Evolutionary conservation across 2,797 vertebrate species (phyloP).

Genomic region (Decapterus maruadsi): DNA sequence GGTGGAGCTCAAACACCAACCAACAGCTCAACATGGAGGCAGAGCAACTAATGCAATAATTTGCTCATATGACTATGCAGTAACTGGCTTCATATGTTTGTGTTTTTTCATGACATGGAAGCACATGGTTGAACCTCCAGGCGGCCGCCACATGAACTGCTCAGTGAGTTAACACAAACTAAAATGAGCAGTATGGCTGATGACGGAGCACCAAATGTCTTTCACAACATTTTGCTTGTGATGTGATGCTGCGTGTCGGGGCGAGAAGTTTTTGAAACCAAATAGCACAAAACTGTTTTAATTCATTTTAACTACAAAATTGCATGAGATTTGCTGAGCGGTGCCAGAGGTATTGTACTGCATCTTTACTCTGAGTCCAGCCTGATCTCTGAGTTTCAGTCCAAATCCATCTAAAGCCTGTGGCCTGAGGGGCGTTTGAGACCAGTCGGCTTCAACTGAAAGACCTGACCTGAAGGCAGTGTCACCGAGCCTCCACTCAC

Average conservation of each 20-base stretch:
- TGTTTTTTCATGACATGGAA: background rate
- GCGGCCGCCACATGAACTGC: background rate
- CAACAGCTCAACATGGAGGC: slow-evolving; percentile 30
- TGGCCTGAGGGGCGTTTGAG: background rate
- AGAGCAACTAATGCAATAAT: background rate
- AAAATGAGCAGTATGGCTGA: slow-evolving; percentile 49
- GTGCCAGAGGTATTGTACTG: background rate
- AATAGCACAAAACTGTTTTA: slow-evolving; percentile 3
- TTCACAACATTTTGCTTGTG: slow-evolving; percentile 41
- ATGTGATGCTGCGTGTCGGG: slow-evolving; percentile 8
- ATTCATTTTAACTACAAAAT: too few relatives aligned
- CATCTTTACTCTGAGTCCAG: background rate
- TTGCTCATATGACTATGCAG: background rate
- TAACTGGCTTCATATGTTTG: background rate
- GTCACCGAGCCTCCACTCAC: background rate
- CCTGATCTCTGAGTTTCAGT: background rate
- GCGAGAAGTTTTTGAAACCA: slow-evolving; percentile 11
- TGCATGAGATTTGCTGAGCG: background rate
- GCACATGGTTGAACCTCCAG: background rate
- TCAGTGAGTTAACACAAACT: slow-evolving; percentile 20
- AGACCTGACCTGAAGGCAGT: background rate
- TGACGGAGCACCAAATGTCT: slow-evolving; percentile 55
- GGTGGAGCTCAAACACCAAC: background rate
- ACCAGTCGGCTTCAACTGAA: background rate
- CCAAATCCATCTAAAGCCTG: background rate